These are phyloP conservation scores for Leptodactylus fallax DNA, from an alignment of 2,797 vertebrate species.

Conservation along the genomic window DNA sequence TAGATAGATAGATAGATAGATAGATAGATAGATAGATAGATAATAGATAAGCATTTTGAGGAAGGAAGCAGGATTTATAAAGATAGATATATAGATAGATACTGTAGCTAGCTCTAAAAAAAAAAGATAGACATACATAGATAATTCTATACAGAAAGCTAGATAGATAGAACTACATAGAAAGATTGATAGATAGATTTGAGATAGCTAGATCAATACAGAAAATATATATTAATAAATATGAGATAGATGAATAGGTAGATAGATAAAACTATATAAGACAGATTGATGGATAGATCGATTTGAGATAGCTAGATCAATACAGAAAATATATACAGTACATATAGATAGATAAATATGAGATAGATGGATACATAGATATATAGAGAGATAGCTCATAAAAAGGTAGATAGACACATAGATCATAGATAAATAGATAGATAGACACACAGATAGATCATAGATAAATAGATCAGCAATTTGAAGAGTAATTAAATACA, in stretches of 20 bases:
- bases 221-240: no score
- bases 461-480: neutral
- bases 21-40: neutral
- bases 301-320: neutral
- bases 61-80: no score
- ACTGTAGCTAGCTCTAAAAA: no score
- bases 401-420: neutral
- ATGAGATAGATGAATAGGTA: no score
- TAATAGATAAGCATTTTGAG: no score
- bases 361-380: neutral
- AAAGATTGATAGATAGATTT: neutral
- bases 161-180: neutral
- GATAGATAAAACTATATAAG: no score
- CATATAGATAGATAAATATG: neutral
- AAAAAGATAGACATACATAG: no score
- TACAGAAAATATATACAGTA: no score
- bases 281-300: neutral
- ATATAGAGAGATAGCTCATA: neutral
- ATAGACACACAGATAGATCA: neutral
- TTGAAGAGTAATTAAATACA: neutral
- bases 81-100: neutral
- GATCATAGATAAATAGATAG: constrained; percentile 2
- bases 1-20: neutral
- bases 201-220: no score
- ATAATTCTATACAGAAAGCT: no score